Base-by-base conservation (phyloP, 2,113 vertebrate genomes). In the Bagarius yarrelli region DNA sequence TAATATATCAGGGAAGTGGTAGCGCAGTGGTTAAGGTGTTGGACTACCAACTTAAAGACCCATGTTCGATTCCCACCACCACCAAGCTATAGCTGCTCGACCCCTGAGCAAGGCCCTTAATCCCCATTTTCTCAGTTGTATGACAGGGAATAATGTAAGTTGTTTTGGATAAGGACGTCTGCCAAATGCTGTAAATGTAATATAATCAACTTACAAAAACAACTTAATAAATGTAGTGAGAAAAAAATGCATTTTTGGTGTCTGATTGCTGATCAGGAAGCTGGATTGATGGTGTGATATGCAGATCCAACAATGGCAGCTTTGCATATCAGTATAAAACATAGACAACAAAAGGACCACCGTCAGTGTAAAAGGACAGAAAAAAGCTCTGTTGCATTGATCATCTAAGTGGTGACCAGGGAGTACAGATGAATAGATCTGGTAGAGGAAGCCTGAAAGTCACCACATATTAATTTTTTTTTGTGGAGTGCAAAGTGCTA, bases 381-480 rank as follows among this genome's bases (percentile, higher is more conserved):
- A 64, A 63, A 84, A 85, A 86, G 70, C 90, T 88, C 85, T 76
- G 61, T 87, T 79, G 79, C 88, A 92, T 91, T 89, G 89, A 92
- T 91, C 87, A 85, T 76, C 86, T 92, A 90, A 93, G 91, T 92
- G 91, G 89, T 85, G 88, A 88, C 88, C 83, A 87, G 84, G 89
- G 87, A 90, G 89, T 27, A 40, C 82, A 85, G 87, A 89, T 92
- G 87, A 90, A 91, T 80, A 86, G 72, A n/a, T 44, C 32, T 36
- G 67, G 25, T 61, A 78, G 76, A 85, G 86, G 50, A 59, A 18
- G 32, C 27, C 34, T 76, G 71, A 21, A 40, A 72, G 86, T 83
- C 84, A 70, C 73, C 83, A 81, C 77, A 84, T 81, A 32, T 73
- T 55, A 77, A 75, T 81, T 32, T 83, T 63, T 53, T 63, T 15